Conservation (phyloP, 2,113 vertebrate species). For the Aphyosemion australe region DNA sequence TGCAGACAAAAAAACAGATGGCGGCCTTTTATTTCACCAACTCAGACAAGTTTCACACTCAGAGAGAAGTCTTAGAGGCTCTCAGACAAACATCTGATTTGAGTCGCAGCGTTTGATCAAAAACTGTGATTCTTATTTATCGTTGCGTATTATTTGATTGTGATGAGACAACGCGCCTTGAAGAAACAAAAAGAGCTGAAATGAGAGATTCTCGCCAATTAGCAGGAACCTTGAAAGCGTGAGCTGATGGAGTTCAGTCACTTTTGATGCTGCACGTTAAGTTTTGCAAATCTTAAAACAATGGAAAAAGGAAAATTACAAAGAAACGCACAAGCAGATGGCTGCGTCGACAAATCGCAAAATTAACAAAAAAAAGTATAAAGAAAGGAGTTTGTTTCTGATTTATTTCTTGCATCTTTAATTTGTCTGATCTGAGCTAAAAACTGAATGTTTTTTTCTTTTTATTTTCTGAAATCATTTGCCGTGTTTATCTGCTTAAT, state of each 20-base stretch:
- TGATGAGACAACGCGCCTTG: conserved; percentile 67
- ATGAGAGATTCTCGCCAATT: conserved; percentile 72
- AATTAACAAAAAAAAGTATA: conserved; percentile 42
- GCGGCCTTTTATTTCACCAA: conserved; percentile 67
- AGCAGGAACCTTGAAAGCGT: conserved; percentile 66
- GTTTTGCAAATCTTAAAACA: conserved; percentile 69
- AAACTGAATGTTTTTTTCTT: conserved; percentile 28
- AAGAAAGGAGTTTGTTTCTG: conserved; percentile 42
- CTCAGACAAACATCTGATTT: conserved; percentile 69
- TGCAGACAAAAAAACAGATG: conserved; percentile 75
- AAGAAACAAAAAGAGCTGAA: conserved; percentile 70
- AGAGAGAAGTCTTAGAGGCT: conserved; percentile 28
- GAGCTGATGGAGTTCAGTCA: conserved; percentile 65
- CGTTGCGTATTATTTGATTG: conserved; percentile 66
- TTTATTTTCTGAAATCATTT: conserved; percentile 16
- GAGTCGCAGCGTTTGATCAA: conserved; percentile 70
- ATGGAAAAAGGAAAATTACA: conserved; percentile 54
- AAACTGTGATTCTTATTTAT: conserved; percentile 64
- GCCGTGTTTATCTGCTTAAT: conserved; percentile 37
- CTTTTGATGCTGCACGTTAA: conserved; percentile 70
- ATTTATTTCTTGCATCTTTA: conserved; percentile 40
- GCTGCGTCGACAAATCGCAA: conserved; percentile 61
- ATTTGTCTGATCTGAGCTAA: conserved; percentile 53
- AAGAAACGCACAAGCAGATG: conserved; percentile 75
- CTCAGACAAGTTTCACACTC: conserved; percentile 67